Conservation (phyloP, 2,888 invertebrate genomes). For the Andrena praecox region DNA sequence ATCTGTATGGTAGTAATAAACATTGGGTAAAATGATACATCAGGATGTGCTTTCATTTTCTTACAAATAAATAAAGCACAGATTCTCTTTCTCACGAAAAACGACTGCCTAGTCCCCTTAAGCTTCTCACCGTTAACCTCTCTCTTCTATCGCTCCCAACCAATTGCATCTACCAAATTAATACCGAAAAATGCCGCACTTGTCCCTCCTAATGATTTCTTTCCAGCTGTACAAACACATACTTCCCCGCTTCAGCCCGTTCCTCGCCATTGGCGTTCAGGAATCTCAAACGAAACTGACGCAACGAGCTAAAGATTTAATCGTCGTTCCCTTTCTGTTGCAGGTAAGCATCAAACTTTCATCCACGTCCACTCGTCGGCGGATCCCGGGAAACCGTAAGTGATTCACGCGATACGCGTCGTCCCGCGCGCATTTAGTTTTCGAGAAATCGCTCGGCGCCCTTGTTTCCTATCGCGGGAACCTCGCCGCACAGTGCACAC, state of each 20-base stretch:
- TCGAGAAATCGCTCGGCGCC: conserved; percentile 49
- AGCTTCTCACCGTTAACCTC: too few species aligned
- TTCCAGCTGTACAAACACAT: not conserved
- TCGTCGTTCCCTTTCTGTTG: conserved; percentile 45
- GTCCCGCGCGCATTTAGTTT: conserved; percentile 37
- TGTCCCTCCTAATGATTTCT: too few species aligned
- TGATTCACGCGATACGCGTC: conserved; percentile 45
- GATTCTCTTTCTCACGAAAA: too few species aligned
- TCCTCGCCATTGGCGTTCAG: not conserved
- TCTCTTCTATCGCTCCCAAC: too few species aligned
- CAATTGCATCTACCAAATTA: too few species aligned
- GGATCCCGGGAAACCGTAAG: conserved; percentile 42
- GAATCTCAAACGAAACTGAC: not conserved
- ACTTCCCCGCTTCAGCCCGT: not conserved
- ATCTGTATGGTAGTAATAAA: too few species aligned
- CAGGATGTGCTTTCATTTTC: too few species aligned
- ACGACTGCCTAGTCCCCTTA: too few species aligned
- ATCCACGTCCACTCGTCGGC: conserved; percentile 15
- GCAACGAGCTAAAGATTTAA: conserved; percentile 22
- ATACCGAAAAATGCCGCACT: too few species aligned
- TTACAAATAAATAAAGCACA: too few species aligned
- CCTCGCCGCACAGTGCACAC: conserved; percentile 24
- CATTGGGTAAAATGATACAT: too few species aligned
- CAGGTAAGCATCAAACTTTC: conserved; percentile 66
- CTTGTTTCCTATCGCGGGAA: conserved; percentile 52